Percentiles rank a stretch among this genome's conserved stretches.
Evolutionary conservation across 2,888 invertebrate species (phyloP).

Genomic region (Andrena dorsata): DNA sequence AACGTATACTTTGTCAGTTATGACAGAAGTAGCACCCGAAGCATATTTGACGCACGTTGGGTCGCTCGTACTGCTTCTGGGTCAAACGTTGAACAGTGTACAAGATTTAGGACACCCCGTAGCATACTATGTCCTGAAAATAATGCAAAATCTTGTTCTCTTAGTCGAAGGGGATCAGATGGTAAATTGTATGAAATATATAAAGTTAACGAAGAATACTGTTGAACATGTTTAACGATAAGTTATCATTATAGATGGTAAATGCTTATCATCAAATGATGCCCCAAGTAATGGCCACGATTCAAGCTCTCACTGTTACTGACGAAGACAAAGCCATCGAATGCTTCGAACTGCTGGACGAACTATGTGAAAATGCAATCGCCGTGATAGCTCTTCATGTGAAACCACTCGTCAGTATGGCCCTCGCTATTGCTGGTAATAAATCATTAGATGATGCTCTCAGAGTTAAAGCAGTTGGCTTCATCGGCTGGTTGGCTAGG

Average conservation of each 20-base stretch:
- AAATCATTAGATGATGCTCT: slow-evolving; percentile 87
- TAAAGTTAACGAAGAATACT: background rate
- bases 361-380: slow-evolving; percentile 88
- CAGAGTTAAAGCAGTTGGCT: slow-evolving; percentile 89
- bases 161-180: slow-evolving; percentile 88
- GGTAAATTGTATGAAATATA: slow-evolving; percentile 82
- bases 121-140: slow-evolving; percentile 88
- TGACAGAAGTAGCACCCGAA: slow-evolving; percentile 90
- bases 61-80: slow-evolving; percentile 86
- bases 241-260: slow-evolving; percentile 83
- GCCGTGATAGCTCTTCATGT: slow-evolving; percentile 88
- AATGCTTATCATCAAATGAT: slow-evolving; percentile 88
- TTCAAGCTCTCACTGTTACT: slow-evolving; percentile 86
- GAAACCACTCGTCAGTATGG: slow-evolving; percentile 88
- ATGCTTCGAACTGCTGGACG: slow-evolving; percentile 89
- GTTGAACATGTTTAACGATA: slow-evolving; percentile 10
- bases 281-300: slow-evolving; percentile 88
- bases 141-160: slow-evolving; percentile 89
- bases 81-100: slow-evolving; percentile 85
- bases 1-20: slow-evolving; percentile 89
- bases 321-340: slow-evolving; percentile 88
- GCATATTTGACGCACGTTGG: slow-evolving; percentile 89
- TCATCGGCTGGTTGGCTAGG: slow-evolving; percentile 89
- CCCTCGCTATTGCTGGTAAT: slow-evolving; percentile 88
- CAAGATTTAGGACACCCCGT: slow-evolving; percentile 85